A percentile compares a stretch with the other conserved stretches of the same genome.
Conservation (phyloP, 2,888 invertebrate genomes). For the Julus scanicus region DNA sequence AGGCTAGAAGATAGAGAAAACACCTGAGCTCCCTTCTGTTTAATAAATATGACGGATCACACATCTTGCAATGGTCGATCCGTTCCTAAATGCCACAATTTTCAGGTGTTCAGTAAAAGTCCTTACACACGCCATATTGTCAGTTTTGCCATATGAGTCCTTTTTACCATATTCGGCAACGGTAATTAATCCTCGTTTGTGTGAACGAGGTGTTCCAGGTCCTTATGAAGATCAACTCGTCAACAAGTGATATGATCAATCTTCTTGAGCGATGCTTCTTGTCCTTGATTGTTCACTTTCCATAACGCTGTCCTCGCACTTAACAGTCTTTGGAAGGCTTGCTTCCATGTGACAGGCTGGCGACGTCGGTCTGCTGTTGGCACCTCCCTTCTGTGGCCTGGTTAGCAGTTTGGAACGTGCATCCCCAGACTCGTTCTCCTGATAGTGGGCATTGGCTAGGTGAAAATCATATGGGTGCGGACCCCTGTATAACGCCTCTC, state of each 20-base stretch:
- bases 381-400: not conserved
- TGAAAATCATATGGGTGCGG: not conserved
- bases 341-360: no score
- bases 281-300: not conserved
- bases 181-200: no score
- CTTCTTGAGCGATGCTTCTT: no score
- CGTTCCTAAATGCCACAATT: not conserved
- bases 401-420: not conserved
- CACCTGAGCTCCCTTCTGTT: not conserved
- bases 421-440: not conserved
- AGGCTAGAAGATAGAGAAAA: not conserved
- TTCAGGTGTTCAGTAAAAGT: not conserved
- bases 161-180: no score
- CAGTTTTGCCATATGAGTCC: not conserved
- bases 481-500: no score
- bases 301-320: not conserved
- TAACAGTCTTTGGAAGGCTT: no score
- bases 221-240: no score
- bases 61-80: not conserved
- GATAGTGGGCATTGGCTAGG: not conserved
- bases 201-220: no score
- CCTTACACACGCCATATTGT: no score
- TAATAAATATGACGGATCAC: not conserved
- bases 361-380: not conserved
- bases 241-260: no score